Percentiles rank a stretch among this genome's conserved stretches.
Evolutionary conservation across 2,888 invertebrate species (phyloP).

Genomic region (Agrotis clavis): DNA sequence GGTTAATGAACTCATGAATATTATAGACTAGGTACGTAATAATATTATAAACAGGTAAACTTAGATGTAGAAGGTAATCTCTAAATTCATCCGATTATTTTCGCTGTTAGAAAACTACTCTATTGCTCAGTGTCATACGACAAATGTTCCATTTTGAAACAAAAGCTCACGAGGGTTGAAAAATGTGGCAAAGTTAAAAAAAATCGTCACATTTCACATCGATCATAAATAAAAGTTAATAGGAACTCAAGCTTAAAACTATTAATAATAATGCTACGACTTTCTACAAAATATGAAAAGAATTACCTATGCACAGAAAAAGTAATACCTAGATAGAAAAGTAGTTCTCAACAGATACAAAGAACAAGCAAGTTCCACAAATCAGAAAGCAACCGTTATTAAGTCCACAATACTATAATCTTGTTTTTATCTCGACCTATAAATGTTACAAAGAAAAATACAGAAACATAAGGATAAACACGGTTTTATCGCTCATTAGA

Average conservation of each 20-base stretch:
- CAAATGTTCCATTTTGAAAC: too few species aligned
- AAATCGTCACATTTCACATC: not conserved
- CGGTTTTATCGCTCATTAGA: conserved; percentile 62
- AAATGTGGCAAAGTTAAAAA: too few species aligned
- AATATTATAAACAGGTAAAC: too few species aligned
- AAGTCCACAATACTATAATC: conserved; percentile 58
- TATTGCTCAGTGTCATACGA: too few species aligned
- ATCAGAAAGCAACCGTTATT: conserved; percentile 52
- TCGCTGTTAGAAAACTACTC: too few species aligned
- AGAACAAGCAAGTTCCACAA: conserved; percentile 38
- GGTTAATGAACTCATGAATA: not conserved
- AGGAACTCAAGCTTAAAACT: not conserved
- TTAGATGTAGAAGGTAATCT: too few species aligned
- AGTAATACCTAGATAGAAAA: not conserved
- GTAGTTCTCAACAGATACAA: conserved; percentile 22
- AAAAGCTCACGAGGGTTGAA: too few species aligned
- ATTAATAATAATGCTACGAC: not conserved
- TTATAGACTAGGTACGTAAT: too few species aligned
- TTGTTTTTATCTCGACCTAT: conserved; percentile 58
- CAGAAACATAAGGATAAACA: conserved; percentile 56
- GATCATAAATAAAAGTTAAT: not conserved
- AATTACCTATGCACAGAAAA: too few species aligned
- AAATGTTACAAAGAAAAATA: conserved; percentile 60
- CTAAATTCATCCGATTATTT: too few species aligned
- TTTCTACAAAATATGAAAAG: not conserved